Conservation (phyloP, 2,113 vertebrate genomes). For the Eptesicus fuscus region DNA sequence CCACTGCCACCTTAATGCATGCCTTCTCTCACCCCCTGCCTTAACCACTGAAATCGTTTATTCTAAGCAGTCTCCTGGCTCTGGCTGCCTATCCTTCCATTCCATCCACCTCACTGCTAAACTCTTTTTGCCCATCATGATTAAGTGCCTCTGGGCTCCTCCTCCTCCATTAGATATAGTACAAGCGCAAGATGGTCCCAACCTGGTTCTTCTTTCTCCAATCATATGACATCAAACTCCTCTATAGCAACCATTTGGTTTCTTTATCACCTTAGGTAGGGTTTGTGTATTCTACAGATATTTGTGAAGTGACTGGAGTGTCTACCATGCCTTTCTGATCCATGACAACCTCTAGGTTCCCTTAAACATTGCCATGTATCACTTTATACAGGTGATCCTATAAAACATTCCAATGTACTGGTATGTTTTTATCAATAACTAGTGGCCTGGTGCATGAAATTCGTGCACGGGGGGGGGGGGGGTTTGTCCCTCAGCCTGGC, state of each 20-base stretch:
- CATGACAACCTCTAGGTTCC: not conserved
- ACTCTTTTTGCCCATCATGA: not conserved
- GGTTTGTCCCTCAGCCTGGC: too few species aligned
- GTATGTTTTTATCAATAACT: not conserved
- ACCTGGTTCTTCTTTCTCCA: not conserved
- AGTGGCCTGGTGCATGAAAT: too few species aligned
- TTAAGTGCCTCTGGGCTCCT: not conserved
- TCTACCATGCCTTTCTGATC: not conserved
- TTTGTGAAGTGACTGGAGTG: not conserved
- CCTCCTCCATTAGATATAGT: not conserved
- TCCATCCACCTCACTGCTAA: not conserved
- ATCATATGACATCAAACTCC: not conserved
- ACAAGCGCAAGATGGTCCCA: not conserved
- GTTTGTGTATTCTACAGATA: not conserved
- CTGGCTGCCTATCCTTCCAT: not conserved
- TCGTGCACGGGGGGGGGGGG: too few species aligned
- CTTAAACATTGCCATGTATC: not conserved
- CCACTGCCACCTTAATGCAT: not conserved
- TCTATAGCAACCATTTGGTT: not conserved
- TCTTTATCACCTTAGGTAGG: not conserved
- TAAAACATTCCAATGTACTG: not conserved
- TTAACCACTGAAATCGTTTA: not conserved
- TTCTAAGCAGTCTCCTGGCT: not conserved
- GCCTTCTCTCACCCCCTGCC: not conserved
- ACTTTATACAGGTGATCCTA: not conserved